Percentiles rank a stretch among this genome's conserved stretches.
These are phyloP conservation scores for Lutraria rhynchaena DNA, from an alignment of 1,140 invertebrate genomes.

Conservation along the genomic window DNA sequence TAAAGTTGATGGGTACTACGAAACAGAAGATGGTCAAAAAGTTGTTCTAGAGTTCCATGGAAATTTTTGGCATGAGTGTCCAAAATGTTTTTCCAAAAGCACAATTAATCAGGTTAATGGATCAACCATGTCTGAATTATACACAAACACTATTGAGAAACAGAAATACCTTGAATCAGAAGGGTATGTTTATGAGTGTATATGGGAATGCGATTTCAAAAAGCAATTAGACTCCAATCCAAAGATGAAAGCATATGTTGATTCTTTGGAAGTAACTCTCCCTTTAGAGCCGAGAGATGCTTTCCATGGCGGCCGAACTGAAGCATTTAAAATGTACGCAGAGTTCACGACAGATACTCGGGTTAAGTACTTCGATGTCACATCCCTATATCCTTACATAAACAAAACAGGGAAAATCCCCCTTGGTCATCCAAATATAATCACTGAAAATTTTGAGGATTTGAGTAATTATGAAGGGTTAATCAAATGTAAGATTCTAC, in stretches of 20 bases:
- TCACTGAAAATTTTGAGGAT: slow-evolving; percentile 12
- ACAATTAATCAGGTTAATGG: slow-evolving; percentile 4
- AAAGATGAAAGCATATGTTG: slow-evolving; percentile 10
- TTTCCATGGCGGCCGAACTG: slow-evolving; percentile 22
- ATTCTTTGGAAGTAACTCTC: slow-evolving; percentile 5
- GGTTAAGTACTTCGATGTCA: slow-evolving; percentile 26
- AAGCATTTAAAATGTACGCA: slow-evolving; percentile 43
- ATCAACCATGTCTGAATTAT: slow-evolving; percentile 41
- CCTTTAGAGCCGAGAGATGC: slow-evolving; percentile 31
- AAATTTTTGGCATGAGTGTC: slow-evolving; percentile 64
- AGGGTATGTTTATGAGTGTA: slow-evolving; percentile 13
- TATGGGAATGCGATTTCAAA: slow-evolving; percentile 42
- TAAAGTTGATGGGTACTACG: slow-evolving; percentile 38
- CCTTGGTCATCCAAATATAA: slow-evolving; percentile 3
- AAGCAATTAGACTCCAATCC: not conserved
- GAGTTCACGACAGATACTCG: slow-evolving; percentile 1
- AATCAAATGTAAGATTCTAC: slow-evolving; percentile 21
- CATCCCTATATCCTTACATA: slow-evolving; percentile 31
- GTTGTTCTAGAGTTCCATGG: slow-evolving; percentile 36
- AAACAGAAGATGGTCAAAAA: slow-evolving; percentile 11
- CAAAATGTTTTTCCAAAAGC: slow-evolving; percentile 46
- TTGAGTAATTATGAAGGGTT: slow-evolving; percentile 18
- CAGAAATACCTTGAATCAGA: slow-evolving; percentile 31
- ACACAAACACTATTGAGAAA: slow-evolving; percentile 21
- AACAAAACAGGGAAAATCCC: slow-evolving; percentile 38